phyloP scores from a whole-genome alignment of 2,113 vertebrate species.

The Syngnathus floridae region DNA sequence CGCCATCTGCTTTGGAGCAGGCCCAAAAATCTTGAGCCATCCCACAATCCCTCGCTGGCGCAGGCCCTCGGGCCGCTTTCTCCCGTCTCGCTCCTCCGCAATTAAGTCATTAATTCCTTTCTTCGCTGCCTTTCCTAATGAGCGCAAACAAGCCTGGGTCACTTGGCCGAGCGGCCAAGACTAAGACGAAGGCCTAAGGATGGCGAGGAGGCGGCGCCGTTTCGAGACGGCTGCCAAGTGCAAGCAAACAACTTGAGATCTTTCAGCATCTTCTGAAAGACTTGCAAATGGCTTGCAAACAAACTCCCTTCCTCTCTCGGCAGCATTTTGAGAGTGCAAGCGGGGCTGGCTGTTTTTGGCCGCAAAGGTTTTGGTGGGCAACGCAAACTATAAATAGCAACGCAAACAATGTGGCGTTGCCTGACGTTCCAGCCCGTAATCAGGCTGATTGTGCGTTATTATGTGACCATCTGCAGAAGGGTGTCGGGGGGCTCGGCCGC shows the following conservation, averaged over 20 bases:
- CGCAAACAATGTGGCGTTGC: no score
- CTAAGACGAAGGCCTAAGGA: no score
- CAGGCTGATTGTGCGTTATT: slow-evolving; percentile 71
- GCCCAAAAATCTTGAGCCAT: slow-evolving; percentile 96
- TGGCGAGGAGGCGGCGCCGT: no score
- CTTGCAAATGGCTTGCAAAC: no score
- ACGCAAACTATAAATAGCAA: no score
- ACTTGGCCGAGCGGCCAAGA: slow-evolving; percentile 75
- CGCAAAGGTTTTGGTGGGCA: no score
- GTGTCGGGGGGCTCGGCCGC: slow-evolving; percentile 21
- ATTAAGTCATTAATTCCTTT: slow-evolving; percentile 99
- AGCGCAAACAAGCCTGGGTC: slow-evolving; percentile 99
- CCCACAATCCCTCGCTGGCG: slow-evolving; percentile 97
- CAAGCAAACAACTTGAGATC: no score
- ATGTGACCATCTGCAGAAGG: slow-evolving; percentile 68
- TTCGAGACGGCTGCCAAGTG: slow-evolving; percentile 51
- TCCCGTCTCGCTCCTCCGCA: slow-evolving; percentile 93
- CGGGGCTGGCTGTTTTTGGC: no score
- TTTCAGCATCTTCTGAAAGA: no score
- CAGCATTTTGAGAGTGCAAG: no score
- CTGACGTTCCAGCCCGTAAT: slow-evolving; percentile 60
- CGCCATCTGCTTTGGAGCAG: slow-evolving; percentile 99
- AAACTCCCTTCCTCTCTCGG: no score
- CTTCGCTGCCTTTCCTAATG: slow-evolving; percentile 99
- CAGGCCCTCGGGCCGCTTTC: slow-evolving; percentile 71